Evolutionary conservation across 2,797 vertebrate species (phyloP), one percentile per base, ranked within the genome.

Genomic region (Nannoperca australis): DNA sequence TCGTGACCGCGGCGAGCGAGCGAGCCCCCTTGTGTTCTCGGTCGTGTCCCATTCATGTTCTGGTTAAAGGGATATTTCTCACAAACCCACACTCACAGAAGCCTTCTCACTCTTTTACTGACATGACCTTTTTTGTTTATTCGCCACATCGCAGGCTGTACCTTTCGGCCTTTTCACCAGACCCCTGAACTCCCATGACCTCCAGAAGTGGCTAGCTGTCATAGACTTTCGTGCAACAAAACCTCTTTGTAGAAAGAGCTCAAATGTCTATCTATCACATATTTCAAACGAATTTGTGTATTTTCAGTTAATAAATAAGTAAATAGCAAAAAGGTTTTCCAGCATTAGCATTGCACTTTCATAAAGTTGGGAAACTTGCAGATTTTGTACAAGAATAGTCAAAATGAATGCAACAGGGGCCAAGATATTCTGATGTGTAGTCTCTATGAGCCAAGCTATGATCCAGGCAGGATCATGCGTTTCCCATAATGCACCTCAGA

Each of bases 21-120:
- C 75, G 78, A 81, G 84, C 72, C 66, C 85, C 73, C 59, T 49
- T 55, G 67, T 82, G 68, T 30, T 69, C 69, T 70, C 83, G 49
- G 86, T 87, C 90, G 85, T 84, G 76, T 7, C 66, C 83, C 87
- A 85, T 88, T 90, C 89, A 73, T 75, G 78, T 64, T 63, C 53
- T 65, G 75, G 71, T 60, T 87, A 87, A 83, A 84, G 78, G 88
- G 34, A 12, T 0, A 51, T 79, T 90, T 40, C 81, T 49, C 74
- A 59, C 44, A 81, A 85, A 73, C 55, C 4, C 47, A 14, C 44
- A 10, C 27, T 42, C 15, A 32, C 27, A 18, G 1, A 47, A 40
- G 7, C 7, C 0, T 1, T 36, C 5, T 34, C 34, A 40, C 2
- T 22, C 2, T 51, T 59, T 51, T 11, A 36, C 10, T 17, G 3